Percentiles rank a stretch among this genome's conserved stretches.
phyloP scores from a whole-genome alignment of 2,113 vertebrate genomes.

The Sakesphorus luctuosus region DNA sequence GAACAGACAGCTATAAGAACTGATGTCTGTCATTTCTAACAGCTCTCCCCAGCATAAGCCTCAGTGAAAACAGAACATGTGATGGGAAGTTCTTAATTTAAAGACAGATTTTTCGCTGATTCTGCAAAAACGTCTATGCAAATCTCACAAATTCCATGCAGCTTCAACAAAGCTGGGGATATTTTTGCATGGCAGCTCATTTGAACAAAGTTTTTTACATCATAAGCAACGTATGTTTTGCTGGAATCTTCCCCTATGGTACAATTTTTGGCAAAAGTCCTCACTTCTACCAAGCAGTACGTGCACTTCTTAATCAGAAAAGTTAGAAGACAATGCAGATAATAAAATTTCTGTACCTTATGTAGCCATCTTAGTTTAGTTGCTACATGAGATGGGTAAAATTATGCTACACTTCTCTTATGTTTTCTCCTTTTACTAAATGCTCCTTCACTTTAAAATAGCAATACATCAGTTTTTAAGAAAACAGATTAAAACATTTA shows the following conservation, averaged over 20 bases:
- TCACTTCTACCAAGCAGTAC: neutral
- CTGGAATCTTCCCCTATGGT: neutral
- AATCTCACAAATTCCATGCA: neutral
- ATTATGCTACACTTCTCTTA: neutral
- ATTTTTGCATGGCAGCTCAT: neutral
- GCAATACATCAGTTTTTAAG: neutral
- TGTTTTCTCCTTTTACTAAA: neutral
- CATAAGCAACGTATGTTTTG: neutral
- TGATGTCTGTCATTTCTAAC: conserved; percentile 58
- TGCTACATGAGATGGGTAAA: neutral
- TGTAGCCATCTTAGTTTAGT: neutral
- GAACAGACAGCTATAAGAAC: conserved; percentile 52
- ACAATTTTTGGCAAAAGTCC: neutral
- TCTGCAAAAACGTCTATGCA: neutral
- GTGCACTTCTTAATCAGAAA: neutral
- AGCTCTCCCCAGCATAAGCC: neutral
- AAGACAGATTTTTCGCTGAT: neutral
- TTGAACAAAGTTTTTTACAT: neutral
- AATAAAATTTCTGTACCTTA: neutral
- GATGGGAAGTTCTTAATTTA: neutral
- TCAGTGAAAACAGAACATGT: neutral
- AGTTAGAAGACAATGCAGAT: neutral
- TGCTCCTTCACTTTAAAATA: neutral
- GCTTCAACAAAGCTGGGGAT: neutral
- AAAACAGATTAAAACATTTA: neutral